Base-by-base conservation (phyloP, 1,140 invertebrate species). In the Heliconius congener region DNA sequence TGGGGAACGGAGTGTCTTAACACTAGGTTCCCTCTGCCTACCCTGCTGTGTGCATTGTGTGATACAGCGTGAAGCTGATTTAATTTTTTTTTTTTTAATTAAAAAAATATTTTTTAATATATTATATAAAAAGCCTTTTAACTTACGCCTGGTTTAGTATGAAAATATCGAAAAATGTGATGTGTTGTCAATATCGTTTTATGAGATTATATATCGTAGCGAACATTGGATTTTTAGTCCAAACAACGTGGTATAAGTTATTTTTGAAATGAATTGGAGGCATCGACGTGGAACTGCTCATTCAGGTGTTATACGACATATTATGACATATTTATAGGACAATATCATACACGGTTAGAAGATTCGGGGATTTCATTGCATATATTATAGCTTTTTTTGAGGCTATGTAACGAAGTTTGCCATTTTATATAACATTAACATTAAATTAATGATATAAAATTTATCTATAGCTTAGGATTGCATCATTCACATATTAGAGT, bases 161-260 rank as follows among this genome's bases (percentile, higher is more conserved):
- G 55, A 57, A 57, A 57, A 57, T 66, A 66, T 8, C 23, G 3
- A 27, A 66, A 66, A 27, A 60, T 11, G 55, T 60, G n/a, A n/a
- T 55, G n/a, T 66, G 3, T 13, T 66, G 23, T 66, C 23, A 66
- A 66, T 66, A 30, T 66, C 8, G 37, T 46, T 76, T 76, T 76
- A 76, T 76, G 60, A 76, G 57, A 76, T 70, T 46, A 52, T 76
- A 37, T 71, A 76, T 34, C 74, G 74, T 71, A 76, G 2, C 60
- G 42, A 46, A 19, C 71, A 76, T 76, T 76, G 74, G 60, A 70
- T 76, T 76, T 74, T 76, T 76, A 76, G 74, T 76, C 30, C 74
- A 76, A 75, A 76, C 60, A 76, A 55, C 60, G 74, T 76, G 60
- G 74, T 13, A 71, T 76, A 71, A 70, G 74, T 71, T 76, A 73